These are phyloP conservation scores for Sardinella longiceps DNA, from an alignment of 2,797 vertebrate genomes.

Conservation along the genomic window DNA sequence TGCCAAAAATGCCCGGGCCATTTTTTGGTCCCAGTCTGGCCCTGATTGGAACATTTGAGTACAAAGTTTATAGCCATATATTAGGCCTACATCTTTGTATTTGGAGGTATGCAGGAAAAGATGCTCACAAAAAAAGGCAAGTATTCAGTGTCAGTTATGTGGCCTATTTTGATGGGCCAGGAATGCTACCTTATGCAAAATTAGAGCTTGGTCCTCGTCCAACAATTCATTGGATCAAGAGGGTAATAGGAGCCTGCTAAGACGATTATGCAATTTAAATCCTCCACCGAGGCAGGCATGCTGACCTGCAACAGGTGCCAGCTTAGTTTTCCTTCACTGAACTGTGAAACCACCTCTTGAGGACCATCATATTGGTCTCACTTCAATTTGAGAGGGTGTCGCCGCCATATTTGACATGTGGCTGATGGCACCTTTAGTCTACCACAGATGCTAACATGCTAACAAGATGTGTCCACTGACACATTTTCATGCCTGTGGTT, in stretches of 20 bases:
- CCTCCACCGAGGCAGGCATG: neutral
- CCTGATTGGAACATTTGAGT: no score
- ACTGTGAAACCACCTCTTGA: neutral
- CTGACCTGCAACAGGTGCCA: slow-evolving; percentile 4
- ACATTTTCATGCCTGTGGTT: neutral
- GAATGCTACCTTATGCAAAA: neutral
- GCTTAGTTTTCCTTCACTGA: neutral
- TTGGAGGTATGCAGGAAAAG: neutral
- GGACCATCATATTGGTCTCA: neutral
- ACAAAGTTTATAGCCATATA: no score
- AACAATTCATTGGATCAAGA: neutral
- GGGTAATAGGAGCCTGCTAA: slow-evolving; percentile 10
- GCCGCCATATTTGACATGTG: no score
- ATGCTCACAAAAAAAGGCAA: neutral
- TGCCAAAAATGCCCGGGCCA: no score
- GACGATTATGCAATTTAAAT: slow-evolving; percentile 8
- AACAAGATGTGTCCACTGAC: neutral
- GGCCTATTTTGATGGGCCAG: neutral
- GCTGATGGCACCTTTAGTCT: neutral
- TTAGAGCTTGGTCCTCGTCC: neutral
- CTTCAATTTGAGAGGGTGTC: neutral
- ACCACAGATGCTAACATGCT: neutral
- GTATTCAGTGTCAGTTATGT: neutral
- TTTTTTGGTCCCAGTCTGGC: no score
- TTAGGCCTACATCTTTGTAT: no score